Conservation (phyloP, 1,140 invertebrate species). For the Saccostrea glomerata region DNA sequence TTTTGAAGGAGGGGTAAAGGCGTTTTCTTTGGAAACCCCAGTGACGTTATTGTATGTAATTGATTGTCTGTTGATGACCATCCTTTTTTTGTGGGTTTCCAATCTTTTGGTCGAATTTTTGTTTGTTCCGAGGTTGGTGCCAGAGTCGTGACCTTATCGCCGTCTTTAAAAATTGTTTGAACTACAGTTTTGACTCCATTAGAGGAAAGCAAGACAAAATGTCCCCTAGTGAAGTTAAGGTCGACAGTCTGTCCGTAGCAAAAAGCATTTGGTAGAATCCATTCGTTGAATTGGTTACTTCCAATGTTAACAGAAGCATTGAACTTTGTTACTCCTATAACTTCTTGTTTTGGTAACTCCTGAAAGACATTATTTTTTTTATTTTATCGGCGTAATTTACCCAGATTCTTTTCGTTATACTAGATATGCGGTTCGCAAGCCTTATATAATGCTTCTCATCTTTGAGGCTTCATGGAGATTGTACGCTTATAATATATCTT, state of each 20-base stretch:
- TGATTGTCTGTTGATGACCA: not conserved
- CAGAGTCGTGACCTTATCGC: not conserved
- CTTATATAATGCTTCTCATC: no score
- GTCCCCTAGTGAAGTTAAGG: not conserved
- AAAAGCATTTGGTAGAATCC: not conserved
- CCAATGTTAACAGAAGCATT: not conserved
- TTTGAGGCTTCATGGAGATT: no score
- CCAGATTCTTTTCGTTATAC: no score
- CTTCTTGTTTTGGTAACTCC: not conserved
- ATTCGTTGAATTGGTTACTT: not conserved
- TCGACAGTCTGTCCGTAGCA: not conserved
- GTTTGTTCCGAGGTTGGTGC: not conserved
- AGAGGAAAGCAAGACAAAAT: not conserved
- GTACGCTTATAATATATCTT: no score
- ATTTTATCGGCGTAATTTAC: no score
- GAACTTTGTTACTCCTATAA: not conserved
- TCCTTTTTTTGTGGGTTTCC: not conserved
- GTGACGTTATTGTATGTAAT: not conserved
- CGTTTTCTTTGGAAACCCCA: not conserved
- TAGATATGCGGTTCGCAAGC: no score
- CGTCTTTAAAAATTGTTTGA: not conserved
- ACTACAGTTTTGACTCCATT: slow-evolving; percentile 9
- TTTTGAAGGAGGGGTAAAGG: not conserved
- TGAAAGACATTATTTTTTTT: not conserved
- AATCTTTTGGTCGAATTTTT: not conserved